Evolutionary conservation across 2,888 invertebrate genomes (phyloP), one percentile per base, ranked within the genome.

Genomic region (Dorcus hopei): DNA sequence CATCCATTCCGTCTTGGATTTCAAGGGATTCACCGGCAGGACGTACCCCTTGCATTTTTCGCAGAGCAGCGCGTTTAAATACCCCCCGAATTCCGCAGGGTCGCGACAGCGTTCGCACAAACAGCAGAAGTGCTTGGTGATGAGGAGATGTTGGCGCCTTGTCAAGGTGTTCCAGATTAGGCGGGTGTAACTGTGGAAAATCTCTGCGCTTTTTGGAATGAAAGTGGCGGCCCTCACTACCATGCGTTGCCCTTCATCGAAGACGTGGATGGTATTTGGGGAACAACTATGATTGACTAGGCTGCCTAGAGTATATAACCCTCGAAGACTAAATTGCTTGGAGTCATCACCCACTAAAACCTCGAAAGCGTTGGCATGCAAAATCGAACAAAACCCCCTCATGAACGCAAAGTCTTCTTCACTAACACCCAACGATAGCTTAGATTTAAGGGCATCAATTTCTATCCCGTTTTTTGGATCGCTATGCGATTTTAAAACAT

Each of bases 311-410:
- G 88, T 87, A 77, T 86, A 90, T 52, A 89, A 74, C 9, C 87
- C 90, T 80, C 81, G 66, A 75, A 81, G 63, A 77, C 80, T 59
- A 77, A 70, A 61, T 47, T 80, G 62, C 73, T 80, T 14, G 74
- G 72, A 57, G 75, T 80, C 53, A 81, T 80, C 64, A 81, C 67
- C 67, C 4, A 68, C 61, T 11, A 70, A 45, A 9, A 77, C 85
- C 80, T 87, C 86, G 72, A 85, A 89, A 40, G 88, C 86, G 72
- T 87, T 88, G 2, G 88, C 85, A 69, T 89, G 87, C 70, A 89
- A 79, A 14, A 83, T 81, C 54, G 81, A 80, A 67, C 87, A 86
- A 0, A 85, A 83, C 43, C 79, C 74, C n/a, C 75, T 76, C 82
- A 89, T 82, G 53, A 85, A 79, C 41, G 80, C 69, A 70, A 83